Evolutionary conservation across 2,888 invertebrate species (phyloP), one percentile per base, ranked within the genome.

Genomic region (Erebia aethiops): DNA sequence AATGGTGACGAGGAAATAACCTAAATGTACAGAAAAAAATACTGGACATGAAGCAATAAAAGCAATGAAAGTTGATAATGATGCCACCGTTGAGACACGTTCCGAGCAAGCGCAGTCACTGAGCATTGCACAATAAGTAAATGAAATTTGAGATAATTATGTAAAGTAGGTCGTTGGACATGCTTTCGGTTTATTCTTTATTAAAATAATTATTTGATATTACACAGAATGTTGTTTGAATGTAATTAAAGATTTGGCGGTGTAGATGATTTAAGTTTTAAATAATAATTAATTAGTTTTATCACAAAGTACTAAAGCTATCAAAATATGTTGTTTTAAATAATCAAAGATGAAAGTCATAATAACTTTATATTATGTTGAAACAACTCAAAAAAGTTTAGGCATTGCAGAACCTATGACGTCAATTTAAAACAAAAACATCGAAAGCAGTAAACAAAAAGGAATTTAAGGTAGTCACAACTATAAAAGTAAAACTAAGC

Each of bases 1-100:
- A 46, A 11, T 11, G 46, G 11, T 46, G 11, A 46, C 13, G 46
- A 46, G 46, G 1, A 46, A 46, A 46, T 79, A 77, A 83, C 46
- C 5, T 18, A 46, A 46, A 21, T 46, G 16, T 18, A 18, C 16
- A 10, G 10, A 13, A 43, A 80, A 61, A 87, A 89, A 87, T 86
- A 83, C 83, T 81, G 85, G 80, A 79, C 85, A 86, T 91, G 90
- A 91, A 89, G 91, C 87, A 91, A 92, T 79, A 87, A 91, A 90
- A 90, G 90, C 87, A 91, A 92, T 79, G 88, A 91, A 90, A 91
- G 90, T 87, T 89, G 91, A 91, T 92, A 90, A 90, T 87, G 85
- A 84, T 86, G 87, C 88, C 87, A 89, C 86, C 89, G 84, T 87
- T 89, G 88, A 89, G 89, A 91, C 91, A 92, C 91, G 91, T 90